These are phyloP conservation scores for Harpagifer antarcticus DNA, from an alignment of 2,797 vertebrate species.

Conservation along the genomic window DNA sequence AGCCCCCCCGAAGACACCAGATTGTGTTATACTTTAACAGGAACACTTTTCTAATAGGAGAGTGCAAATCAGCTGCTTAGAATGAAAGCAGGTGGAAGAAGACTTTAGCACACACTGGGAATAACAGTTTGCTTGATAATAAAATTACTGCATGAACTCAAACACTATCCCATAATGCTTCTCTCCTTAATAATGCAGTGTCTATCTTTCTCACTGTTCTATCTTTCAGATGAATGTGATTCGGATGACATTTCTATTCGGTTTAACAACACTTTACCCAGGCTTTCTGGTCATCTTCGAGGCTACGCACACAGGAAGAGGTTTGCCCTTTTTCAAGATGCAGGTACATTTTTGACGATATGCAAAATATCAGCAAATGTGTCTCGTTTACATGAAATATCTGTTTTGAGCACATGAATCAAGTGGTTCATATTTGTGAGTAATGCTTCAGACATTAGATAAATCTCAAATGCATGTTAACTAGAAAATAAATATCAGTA, in stretches of 20 bases:
- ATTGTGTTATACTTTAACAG: slow-evolving; percentile 81
- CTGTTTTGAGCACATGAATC: not conserved
- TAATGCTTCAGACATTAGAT: not conserved
- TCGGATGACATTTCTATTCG: slow-evolving; percentile 83
- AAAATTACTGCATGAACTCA: slow-evolving; percentile 64
- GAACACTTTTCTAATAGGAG: slow-evolving; percentile 74
- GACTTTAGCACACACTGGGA: slow-evolving; percentile 74
- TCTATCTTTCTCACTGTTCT: slow-evolving; percentile 21
- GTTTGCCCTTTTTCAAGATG: slow-evolving; percentile 89
- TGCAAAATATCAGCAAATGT: not conserved
- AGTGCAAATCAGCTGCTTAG: slow-evolving; percentile 72
- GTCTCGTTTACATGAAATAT: not conserved
- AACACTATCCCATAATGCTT: slow-evolving; percentile 10
- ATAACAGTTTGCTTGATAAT: slow-evolving; percentile 79
- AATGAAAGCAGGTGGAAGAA: slow-evolving; percentile 72
- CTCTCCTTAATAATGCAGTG: not conserved
- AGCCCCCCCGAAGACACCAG: slow-evolving; percentile 62
- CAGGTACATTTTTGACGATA: slow-evolving; percentile 83
- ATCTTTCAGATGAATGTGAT: slow-evolving; percentile 66
- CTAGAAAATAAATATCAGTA: not conserved
- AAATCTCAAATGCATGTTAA: not conserved
- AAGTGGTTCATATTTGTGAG: not conserved
- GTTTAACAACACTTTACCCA: slow-evolving; percentile 90
- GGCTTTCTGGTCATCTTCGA: slow-evolving; percentile 90
- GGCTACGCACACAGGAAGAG: slow-evolving; percentile 91